Percentiles rank a stretch among this genome's conserved stretches.
These are phyloP conservation scores for Drosophila quadrilineata DNA, from an alignment of 1,140 invertebrate species.

Conservation along the genomic window DNA sequence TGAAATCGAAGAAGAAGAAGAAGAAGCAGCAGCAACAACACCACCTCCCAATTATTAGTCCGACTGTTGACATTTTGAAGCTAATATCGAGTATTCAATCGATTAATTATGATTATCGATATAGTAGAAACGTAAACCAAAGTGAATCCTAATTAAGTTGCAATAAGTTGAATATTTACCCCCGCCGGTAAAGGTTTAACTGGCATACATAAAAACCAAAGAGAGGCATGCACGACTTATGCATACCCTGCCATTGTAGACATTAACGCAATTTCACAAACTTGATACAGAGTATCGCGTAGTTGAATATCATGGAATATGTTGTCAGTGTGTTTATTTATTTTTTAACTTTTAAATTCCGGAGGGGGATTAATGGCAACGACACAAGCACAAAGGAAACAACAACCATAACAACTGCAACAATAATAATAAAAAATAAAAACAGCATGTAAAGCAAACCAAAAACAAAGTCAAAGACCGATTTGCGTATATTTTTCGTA, in stretches of 20 bases:
- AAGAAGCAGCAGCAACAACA: background rate
- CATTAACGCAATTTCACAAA: background rate
- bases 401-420: conserved; percentile 22
- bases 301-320: conserved; percentile 4
- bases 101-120: background rate
- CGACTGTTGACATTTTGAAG: background rate
- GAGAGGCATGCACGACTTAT: too few species aligned
- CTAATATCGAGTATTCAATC: background rate
- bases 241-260: too few species aligned
- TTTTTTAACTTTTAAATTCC: conserved; percentile 33
- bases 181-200: too few species aligned
- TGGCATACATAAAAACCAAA: too few species aligned
- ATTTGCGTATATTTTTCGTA: conserved; percentile 39
- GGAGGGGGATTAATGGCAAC: conserved; percentile 13
- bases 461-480: conserved; percentile 57
- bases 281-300: background rate
- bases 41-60: too few species aligned
- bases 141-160: background rate
- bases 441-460: conserved; percentile 4
- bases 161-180: background rate
- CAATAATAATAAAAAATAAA: conserved; percentile 5
- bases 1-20: too few species aligned
- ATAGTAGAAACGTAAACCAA: background rate
- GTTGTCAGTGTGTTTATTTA: conserved; percentile 25
- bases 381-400: conserved; percentile 20